phyloP scores from a whole-genome alignment of 2,113 vertebrate genomes.

The Ageneiosus marmoratus region DNA sequence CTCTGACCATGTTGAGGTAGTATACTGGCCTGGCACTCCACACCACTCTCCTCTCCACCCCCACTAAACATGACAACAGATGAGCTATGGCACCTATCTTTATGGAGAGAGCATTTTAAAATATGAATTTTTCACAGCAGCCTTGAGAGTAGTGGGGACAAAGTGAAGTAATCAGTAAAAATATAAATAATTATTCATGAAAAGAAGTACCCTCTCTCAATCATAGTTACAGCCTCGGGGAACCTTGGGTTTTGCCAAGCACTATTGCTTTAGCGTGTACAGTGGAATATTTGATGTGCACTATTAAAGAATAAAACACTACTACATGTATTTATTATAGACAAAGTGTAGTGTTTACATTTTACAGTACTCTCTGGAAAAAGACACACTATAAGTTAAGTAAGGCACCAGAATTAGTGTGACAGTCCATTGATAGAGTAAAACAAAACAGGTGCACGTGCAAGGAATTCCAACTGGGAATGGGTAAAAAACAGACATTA shows the following conservation, averaged over 20 bases:
- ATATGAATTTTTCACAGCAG: conserved; percentile 62
- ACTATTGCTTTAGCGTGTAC: conserved; percentile 29
- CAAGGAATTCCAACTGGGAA: not conserved
- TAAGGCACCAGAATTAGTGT: not conserved
- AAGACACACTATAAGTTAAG: not conserved
- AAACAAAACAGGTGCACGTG: not conserved
- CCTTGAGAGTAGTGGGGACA: conserved; percentile 48
- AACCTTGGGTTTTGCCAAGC: conserved; percentile 25
- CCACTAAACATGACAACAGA: conserved; percentile 54
- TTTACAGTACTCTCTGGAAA: not conserved
- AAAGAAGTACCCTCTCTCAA: conserved; percentile 50
- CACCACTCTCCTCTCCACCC: conserved; percentile 48
- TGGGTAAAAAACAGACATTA: not conserved
- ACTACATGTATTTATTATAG: conserved; percentile 17
- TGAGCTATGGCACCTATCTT: conserved; percentile 59
- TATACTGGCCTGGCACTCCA: conserved; percentile 42
- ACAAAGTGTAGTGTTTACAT: conserved; percentile 19
- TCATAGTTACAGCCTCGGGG: conserved; percentile 39
- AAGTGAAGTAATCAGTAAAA: conserved; percentile 54
- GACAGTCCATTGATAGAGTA: not conserved
- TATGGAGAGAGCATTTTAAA: conserved; percentile 59
- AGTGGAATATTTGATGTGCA: conserved; percentile 11
- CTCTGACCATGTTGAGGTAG: conserved; percentile 45
- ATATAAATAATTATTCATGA: conserved; percentile 60
- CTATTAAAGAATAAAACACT: conserved; percentile 24